Base-by-base conservation (phyloP, 1,140 invertebrate genomes). In the Nephila pilipes region DNA sequence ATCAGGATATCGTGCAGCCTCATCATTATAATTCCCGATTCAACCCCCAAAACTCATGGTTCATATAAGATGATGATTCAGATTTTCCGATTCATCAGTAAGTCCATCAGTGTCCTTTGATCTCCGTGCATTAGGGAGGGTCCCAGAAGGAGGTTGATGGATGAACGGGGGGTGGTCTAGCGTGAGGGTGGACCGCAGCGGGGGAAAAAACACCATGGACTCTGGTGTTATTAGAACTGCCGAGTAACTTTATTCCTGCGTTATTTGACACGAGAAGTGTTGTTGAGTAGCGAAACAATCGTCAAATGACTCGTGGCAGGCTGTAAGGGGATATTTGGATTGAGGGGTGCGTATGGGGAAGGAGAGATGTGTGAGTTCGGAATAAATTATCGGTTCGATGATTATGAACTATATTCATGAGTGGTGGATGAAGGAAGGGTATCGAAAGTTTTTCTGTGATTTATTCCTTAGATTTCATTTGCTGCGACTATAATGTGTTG, bases 101-200 rank as follows among this genome's bases (percentile, higher is more conserved):
- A 65, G 63, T 65, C 63, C 63, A 65, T 65, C 63, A 65, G 63
- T 65, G 69, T 36, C 69, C 69, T 75, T 75, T 75, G 69, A 75
- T 75, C 69, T 75, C 69, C 16, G 32, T 32, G 29, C 69, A 75
- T 75, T 75, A 75, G 69, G 69, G 69, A 75, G 69, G 69, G 18
- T 75, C 69, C 69, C 69, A 36, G 29, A 75, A 75, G 69, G 69
- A 18, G 29, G 29, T 10, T 75, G 69, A 75, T 75, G 25, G 69
- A 75, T 75, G 29, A 29, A 75, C 12, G 14, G 5, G 29, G 69
- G 29, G 14, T 14, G 25, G 29, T 32, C 69, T 3, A 18, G 29
- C 5, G 69, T 16, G 32, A 32, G 69, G 25, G 69, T 36, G 29
- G 25, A 4, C 25, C 25, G 3, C 16, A 29, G 14, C 18, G 69